phyloP scores from a whole-genome alignment of 1,140 invertebrate genomes.

The Nasonia vitripennis region DNA sequence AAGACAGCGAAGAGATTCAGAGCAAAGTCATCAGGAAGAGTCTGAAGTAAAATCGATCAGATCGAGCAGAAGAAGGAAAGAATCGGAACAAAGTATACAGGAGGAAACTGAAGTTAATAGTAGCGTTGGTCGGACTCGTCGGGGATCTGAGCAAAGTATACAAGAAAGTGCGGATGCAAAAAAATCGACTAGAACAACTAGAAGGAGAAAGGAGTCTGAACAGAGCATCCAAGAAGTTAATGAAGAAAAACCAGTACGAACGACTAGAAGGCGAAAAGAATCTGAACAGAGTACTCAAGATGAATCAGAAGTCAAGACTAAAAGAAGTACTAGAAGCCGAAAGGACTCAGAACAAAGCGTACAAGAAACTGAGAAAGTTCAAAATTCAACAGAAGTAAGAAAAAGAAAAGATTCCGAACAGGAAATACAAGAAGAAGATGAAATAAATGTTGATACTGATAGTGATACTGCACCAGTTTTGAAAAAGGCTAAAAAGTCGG shows the following conservation, averaged over 20 bases:
- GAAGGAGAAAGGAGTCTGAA: constrained; percentile 38
- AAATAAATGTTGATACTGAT: constrained; percentile 48
- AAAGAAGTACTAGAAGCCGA: background rate
- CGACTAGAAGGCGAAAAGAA: background rate
- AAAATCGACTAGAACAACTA: background rate
- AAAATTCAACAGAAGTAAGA: background rate
- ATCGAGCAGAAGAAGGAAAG: constrained; percentile 15
- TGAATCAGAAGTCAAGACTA: background rate
- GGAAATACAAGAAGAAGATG: constrained; percentile 14
- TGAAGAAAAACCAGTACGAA: background rate
- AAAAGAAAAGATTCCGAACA: constrained; percentile 27
- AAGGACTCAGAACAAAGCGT: constrained; percentile 41
- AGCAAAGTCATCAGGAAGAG: constrained; percentile 21
- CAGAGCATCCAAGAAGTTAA: constrained; percentile 12
- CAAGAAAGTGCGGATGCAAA: constrained; percentile 23
- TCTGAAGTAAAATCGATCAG: background rate
- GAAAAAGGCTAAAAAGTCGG: constrained; percentile 37
- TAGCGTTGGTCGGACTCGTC: background rate
- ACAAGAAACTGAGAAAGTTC: constrained; percentile 3
- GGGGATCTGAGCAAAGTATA: constrained; percentile 42
- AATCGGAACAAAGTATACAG: constrained; percentile 25
- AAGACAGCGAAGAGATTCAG: constrained; percentile 13
- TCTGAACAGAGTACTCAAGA: constrained; percentile 25
- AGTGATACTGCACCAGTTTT: constrained; percentile 41
- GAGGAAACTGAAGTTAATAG: constrained; percentile 44